Evolutionary conservation across 2,888 invertebrate genomes (phyloP), one percentile per base, ranked within the genome.

Genomic region (Tenodera sinensis): DNA sequence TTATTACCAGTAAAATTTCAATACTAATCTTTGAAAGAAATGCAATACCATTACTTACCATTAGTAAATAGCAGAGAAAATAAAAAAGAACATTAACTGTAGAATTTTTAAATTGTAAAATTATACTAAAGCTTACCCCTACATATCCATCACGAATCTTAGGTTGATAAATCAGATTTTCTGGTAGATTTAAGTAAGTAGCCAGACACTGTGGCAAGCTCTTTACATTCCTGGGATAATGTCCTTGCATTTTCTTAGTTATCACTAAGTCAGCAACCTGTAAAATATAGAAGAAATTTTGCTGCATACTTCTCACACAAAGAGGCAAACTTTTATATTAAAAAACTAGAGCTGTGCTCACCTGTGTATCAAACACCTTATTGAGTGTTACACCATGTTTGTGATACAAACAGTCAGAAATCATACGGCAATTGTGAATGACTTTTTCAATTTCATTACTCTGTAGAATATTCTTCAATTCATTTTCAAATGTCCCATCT

Each of bases 361-460:
- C 87, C 81, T 87, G 87, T 28, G 87, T 87, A 25, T 87, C 87
- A 87, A 87, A 87, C 12, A 87, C 28, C 12, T 12, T 30, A 3
- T n/a, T n/a, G 25, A 87, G 25, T 34, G 83, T 87, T 27, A 87
- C 82, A 34, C 27, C 28, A 34, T 87, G 83, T n/a, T 82, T 27
- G 54, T 87, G 87, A 30, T 83, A 20, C 54, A 87, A 83, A 83
- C 87, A 87, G 14, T 87, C 87, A n/a, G 87, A 87, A 7, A 87
- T 34, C 28, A 87, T 12, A 20, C 87, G 34, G 20, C 87, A 87
- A 15, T 87, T 87, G 30, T 87, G 87, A 3, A 87, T 83, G 30
- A 87, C 34, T 54, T 87, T 87, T n/a, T 87, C 87, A 87, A 83
- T 83, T n/a, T 34, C 27, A 3, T 87, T n/a, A 6, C 82, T 34